A percentile compares a stretch with the other conserved stretches of the same genome.
These are phyloP conservation scores for Xanthorhoe designata DNA, from an alignment of 2,888 invertebrate species.

Conservation along the genomic window DNA sequence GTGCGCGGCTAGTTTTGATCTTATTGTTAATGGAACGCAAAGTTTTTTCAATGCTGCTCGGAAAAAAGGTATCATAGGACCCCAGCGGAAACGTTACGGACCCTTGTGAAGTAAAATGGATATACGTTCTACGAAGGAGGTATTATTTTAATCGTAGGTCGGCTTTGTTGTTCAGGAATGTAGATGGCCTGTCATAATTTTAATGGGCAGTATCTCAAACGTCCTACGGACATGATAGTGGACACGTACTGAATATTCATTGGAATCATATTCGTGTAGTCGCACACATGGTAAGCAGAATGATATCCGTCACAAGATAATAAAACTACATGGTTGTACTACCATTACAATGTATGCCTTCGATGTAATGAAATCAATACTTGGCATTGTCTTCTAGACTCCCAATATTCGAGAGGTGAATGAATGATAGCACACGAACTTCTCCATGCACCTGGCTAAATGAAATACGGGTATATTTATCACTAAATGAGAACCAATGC, in stretches of 20 bases:
- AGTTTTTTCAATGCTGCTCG: constrained; percentile 79
- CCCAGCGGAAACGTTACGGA: constrained; percentile 84
- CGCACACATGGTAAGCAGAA: constrained; percentile 16
- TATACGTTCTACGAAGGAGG: constrained; percentile 83
- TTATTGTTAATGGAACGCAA: constrained; percentile 85
- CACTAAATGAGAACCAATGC: constrained; percentile 7
- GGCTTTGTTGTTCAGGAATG: constrained; percentile 84
- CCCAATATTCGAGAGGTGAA: constrained; percentile 3
- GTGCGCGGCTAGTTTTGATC: constrained; percentile 84
- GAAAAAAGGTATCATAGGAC: constrained; percentile 82
- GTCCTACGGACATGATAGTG: constrained; percentile 67
- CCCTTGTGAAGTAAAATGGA: constrained; percentile 83
- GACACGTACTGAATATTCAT: constrained; percentile 75
- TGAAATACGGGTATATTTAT: constrained; percentile 45
- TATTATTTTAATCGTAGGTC: constrained; percentile 84
- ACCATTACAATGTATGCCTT: constrained; percentile 2
- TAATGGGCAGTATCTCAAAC: constrained; percentile 80
- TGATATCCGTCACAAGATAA: constrained; percentile 17
- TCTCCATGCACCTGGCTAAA: constrained; percentile 52
- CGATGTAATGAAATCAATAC: constrained; percentile 22
- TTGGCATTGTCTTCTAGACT: constrained; percentile 6
- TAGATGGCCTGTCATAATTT: constrained; percentile 84
- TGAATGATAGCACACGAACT: constrained; percentile 8
- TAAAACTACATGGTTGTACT: constrained; percentile 8
- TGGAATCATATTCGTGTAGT: constrained; percentile 46